Conservation (phyloP, 2,888 invertebrate genomes). For the Seira musarum region DNA sequence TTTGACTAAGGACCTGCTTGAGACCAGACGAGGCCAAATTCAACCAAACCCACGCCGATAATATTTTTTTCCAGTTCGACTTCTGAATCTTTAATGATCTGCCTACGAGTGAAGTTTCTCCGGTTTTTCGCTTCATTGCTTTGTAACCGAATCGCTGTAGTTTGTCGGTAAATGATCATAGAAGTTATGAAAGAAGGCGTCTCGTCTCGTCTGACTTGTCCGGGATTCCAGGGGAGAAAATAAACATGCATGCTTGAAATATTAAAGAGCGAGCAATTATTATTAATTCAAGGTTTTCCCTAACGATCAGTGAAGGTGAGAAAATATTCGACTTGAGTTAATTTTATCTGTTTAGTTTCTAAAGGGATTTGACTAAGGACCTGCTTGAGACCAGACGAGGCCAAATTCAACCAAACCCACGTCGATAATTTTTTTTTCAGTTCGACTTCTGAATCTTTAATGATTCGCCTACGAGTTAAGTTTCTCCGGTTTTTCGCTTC, state of each 20-base stretch:
- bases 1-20: neutral
- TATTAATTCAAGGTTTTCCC: too few relatives aligned
- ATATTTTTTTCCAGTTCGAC: conserved; percentile 32
- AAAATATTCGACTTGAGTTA: too few relatives aligned
- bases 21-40: conserved; percentile 7
- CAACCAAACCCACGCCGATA: too few relatives aligned
- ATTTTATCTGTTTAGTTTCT: too few relatives aligned
- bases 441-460: conserved; percentile 41
- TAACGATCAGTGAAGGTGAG: too few relatives aligned
- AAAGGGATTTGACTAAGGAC: too few relatives aligned
- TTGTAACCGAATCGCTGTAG: too few relatives aligned
- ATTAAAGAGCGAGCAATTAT: conserved; percentile 5
- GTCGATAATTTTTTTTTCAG: conserved; percentile 25
- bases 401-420: too few relatives aligned
- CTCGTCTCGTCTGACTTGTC: too few relatives aligned
- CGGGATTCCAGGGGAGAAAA: neutral
- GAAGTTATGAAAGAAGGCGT: conserved; percentile 14
- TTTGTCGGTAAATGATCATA: too few relatives aligned
- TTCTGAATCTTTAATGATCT: conserved; percentile 41
- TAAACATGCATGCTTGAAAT: neutral
- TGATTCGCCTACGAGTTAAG: conserved; percentile 33
- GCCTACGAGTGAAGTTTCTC: conserved; percentile 36
- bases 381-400: conserved; percentile 10
- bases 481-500: conserved; percentile 34
- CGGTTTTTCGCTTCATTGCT: conserved; percentile 30